phyloP scores from a whole-genome alignment of 1,140 invertebrate genomes.

The Octopus sinensis region DNA sequence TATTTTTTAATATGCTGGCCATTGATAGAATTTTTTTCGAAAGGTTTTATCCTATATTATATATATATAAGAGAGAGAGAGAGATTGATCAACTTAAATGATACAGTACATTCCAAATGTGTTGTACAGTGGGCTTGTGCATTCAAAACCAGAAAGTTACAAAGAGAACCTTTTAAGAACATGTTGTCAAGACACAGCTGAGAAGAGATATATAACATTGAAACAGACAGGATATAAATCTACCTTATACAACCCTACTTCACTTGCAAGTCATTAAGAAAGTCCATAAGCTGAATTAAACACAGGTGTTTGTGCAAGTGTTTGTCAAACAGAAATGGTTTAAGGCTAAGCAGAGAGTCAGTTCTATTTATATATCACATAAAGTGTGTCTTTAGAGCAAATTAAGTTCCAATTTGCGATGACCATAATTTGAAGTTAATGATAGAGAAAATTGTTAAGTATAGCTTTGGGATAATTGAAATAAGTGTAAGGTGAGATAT shows the following conservation, averaged over 20 bases:
- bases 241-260: not conserved
- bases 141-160: not conserved
- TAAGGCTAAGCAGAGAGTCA: not conserved
- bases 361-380: not conserved
- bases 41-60: not conserved
- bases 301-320: not conserved
- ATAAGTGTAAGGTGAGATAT: not conserved
- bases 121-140: not conserved
- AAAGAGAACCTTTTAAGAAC: not conserved
- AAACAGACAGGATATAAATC: not conserved
- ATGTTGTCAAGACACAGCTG: not conserved
- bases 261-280: not conserved
- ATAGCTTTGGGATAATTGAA: not conserved
- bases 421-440: not conserved
- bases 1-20: too few relatives aligned
- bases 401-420: not conserved
- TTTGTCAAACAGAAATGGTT: not conserved
- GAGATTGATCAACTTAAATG: not conserved
- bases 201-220: not conserved
- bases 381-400: not conserved
- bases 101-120: not conserved
- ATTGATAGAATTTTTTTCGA: too few relatives aligned
- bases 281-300: not conserved
- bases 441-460: too few relatives aligned
- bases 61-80: not conserved